A percentile compares a stretch with the other conserved stretches of the same genome.
These are phyloP conservation scores for Drosophila aff. DNA, from an alignment of 1,140 invertebrate species.

Conservation along the genomic window DNA sequence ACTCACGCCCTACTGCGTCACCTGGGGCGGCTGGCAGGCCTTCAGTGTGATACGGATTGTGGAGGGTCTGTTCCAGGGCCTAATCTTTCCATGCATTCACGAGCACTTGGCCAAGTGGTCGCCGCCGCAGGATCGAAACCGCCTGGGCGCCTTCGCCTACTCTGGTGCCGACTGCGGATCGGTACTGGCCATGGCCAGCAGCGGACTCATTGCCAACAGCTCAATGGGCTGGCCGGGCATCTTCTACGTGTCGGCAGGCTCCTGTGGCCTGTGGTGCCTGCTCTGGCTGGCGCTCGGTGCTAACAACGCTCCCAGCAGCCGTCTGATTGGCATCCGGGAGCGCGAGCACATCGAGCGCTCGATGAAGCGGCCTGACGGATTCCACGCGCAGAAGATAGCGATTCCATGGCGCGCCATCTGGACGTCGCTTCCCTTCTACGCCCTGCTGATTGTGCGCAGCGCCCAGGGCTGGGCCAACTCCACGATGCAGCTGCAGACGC, in stretches of 20 bases:
- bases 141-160: conserved; percentile 87
- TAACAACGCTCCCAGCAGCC: conserved; percentile 88
- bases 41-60: conserved; percentile 88
- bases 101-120: conserved; percentile 85
- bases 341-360: conserved; percentile 87
- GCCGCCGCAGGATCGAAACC: conserved; percentile 87
- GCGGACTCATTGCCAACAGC: conserved; percentile 88
- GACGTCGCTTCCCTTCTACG: conserved; percentile 92
- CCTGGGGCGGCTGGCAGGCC: conserved; percentile 87
- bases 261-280: conserved; percentile 87
- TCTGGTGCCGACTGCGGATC: conserved; percentile 90
- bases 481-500: conserved; percentile 95
- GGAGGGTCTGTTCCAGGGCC: conserved; percentile 92
- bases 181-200: conserved; percentile 89
- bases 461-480: conserved; percentile 97
- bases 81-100: conserved; percentile 92
- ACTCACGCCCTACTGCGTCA: conserved; percentile 82
- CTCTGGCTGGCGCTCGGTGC: conserved; percentile 88
- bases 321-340: conserved; percentile 87
- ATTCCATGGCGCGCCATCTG: conserved; percentile 91
- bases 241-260: conserved; percentile 91
- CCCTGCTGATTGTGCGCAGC: conserved; percentile 93
- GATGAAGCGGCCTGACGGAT: conserved; percentile 66
- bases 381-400: conserved; percentile 74
- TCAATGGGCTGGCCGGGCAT: conserved; percentile 90